Evolutionary conservation across 2,797 vertebrate genomes (phyloP).

Genomic region (Notolabrus celidotus): DNA sequence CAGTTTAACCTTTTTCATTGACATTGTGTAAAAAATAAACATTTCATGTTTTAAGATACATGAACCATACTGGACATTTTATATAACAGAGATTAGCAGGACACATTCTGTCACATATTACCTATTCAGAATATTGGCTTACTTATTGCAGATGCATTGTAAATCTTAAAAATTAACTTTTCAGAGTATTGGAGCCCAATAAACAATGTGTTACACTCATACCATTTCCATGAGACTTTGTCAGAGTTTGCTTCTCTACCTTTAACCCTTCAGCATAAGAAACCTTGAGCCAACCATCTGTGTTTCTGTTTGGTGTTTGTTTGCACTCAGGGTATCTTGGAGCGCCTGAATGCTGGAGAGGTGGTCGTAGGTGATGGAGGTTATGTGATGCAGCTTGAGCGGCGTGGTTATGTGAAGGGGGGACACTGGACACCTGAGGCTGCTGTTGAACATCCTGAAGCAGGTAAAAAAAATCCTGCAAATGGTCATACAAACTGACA

Average conservation of each 20-base stretch:
- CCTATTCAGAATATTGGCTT: background rate
- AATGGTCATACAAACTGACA: too few relatives aligned
- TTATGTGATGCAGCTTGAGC: conserved; percentile 91
- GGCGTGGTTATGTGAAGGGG: conserved; percentile 91
- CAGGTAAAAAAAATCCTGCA: conserved; percentile 75
- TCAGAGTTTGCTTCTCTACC: background rate
- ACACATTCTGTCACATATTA: background rate
- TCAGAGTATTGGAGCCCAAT: background rate
- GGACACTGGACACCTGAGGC: conserved; percentile 94
- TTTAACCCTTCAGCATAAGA: background rate
- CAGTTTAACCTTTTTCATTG: background rate
- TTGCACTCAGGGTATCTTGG: conserved; percentile 85
- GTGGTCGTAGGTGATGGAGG: conserved; percentile 92
- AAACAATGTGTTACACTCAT: background rate
- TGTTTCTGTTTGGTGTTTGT: conserved; percentile 6
- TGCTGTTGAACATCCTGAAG: conserved; percentile 89
- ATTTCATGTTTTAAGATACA: too few relatives aligned
- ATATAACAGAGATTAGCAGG: background rate
- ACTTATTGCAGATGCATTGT: background rate
- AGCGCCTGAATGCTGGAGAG: conserved; percentile 89
- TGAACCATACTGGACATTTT: too few relatives aligned
- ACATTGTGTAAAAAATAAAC: background rate
- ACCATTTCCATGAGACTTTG: background rate
- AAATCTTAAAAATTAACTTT: background rate
- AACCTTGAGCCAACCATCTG: background rate